A percentile compares a stretch with the other conserved stretches of the same genome.
phyloP scores from a whole-genome alignment of 2,113 vertebrate species.

The Cephalopholis sonnerati region DNA sequence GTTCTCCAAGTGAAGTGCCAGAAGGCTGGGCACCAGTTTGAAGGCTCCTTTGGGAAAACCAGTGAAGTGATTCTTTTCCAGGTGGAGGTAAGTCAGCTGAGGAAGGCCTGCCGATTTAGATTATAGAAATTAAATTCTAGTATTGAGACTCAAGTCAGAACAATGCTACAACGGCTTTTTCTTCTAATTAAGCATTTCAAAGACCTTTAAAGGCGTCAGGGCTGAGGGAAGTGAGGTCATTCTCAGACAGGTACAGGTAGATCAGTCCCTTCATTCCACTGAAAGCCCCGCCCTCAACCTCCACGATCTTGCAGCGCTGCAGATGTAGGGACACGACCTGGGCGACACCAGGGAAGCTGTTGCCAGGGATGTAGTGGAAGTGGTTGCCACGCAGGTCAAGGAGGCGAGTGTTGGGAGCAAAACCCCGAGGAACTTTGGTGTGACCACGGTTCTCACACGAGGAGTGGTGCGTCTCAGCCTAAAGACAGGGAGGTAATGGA shows the following conservation, averaged over 20 bases:
- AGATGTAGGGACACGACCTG: constrained; percentile 92
- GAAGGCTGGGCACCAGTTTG: constrained; percentile 86
- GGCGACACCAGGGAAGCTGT: constrained; percentile 86
- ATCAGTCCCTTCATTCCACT: constrained; percentile 88
- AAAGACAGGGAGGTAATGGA: not conserved
- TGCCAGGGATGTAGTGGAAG: constrained; percentile 84
- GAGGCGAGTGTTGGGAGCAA: constrained; percentile 86
- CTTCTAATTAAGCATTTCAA: not conserved
- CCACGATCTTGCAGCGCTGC: constrained; percentile 88
- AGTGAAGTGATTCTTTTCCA: constrained; percentile 90
- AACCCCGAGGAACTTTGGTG: constrained; percentile 88
- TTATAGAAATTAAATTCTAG: not conserved
- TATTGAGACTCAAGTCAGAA: not conserved
- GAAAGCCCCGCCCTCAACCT: constrained; percentile 86
- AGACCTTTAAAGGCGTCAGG: constrained; percentile 86
- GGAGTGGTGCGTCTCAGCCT: constrained; percentile 84
- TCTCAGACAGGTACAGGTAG: constrained; percentile 95
- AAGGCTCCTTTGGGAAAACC: constrained; percentile 85
- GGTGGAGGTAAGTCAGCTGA: constrained; percentile 89
- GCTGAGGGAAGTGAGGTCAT: constrained; percentile 86
- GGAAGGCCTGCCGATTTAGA: constrained; percentile 79
- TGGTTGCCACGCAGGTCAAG: constrained; percentile 89
- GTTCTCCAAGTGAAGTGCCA: constrained; percentile 91
- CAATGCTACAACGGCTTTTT: not conserved
- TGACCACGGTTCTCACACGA: constrained; percentile 88